Base-by-base conservation (phyloP, 2,888 invertebrate genomes). In the Bursaphelenchus okinawaensis region DNA sequence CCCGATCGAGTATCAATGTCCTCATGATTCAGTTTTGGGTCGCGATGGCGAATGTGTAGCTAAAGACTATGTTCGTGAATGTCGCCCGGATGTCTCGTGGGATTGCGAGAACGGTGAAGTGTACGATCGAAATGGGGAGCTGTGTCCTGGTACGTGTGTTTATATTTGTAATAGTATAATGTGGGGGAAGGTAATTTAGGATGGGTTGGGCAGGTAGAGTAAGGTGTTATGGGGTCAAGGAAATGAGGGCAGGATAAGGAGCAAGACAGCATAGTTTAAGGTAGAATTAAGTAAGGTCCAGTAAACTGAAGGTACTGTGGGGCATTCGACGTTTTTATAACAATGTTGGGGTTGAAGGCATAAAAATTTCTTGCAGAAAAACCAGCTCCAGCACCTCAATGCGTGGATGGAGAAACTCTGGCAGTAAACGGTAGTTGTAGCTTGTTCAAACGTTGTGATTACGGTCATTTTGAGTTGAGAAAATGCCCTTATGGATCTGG, bases 1-100 rank as follows among this genome's bases (percentile, higher is more conserved):
- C 9, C 59, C 64, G 19, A 50, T 31, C 7, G 20, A 63, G 23
- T 64, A 62, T 52, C 60, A 40, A 16, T 59, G 60, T 29, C 60
- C 50, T 2, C 31, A 31, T 9, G 60, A 52, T 22, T 59, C 50
- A 16, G 56, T 59, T 22, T n/a, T 59, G 8, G 23, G 40, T 16
- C 16, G 20, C 9, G 52, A 59, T 29, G 50, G 22, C 3, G 26
- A 59, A 27, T 59, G 60, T 51, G 60, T 59, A 7, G 16, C 51
- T n/a, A 52, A 59, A 50, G 51, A 59, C 19, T n/a, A n/a, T 22
- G 29, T 59, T n/a, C 16, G 40, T n/a, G n/a, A 1, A 3, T 40
- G 40, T 6, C 40, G n/a, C 16, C 40, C 40, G 6, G n/a, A 40
- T 16, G 16, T n/a, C 2, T 12, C 40, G 40, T n/a, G 16, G 6